Percentiles rank a stretch among this genome's conserved stretches.
These are phyloP conservation scores for Anarrhichthys ocellatus DNA, from an alignment of 2,113 vertebrate species.

Conservation along the genomic window DNA sequence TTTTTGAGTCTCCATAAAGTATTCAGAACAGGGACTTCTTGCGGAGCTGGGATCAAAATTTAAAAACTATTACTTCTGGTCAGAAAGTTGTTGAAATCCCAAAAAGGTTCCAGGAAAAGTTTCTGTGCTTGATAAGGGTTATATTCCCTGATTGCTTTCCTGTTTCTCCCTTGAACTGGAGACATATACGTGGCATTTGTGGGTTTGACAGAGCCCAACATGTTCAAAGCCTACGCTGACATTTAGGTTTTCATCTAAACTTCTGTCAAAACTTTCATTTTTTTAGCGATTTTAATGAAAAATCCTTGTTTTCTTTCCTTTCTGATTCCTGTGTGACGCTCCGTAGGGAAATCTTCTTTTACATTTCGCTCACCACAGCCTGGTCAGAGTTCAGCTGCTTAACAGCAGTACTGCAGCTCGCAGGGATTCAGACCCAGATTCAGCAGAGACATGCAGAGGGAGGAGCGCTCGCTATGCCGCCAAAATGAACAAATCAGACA, in stretches of 20 bases:
- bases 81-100: background rate
- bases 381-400: slow-evolving; percentile 34
- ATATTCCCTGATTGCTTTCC: no score
- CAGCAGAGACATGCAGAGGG: slow-evolving; percentile 17
- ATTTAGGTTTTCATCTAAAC: background rate
- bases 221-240: background rate
- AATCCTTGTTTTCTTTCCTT: background rate
- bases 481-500: slow-evolving; percentile 22
- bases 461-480: slow-evolving; percentile 6
- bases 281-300: background rate
- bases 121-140: background rate
- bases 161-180: background rate
- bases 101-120: background rate
- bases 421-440: slow-evolving; percentile 28
- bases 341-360: slow-evolving; percentile 10
- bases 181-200: background rate
- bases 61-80: no score
- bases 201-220: background rate
- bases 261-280: background rate
- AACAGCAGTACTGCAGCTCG: background rate
- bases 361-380: background rate
- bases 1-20: background rate
- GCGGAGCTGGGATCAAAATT: background rate
- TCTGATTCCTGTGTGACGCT: background rate
- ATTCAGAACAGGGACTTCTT: background rate